Conservation (phyloP, 2,797 vertebrate genomes). For the Lemur catta region DNA sequence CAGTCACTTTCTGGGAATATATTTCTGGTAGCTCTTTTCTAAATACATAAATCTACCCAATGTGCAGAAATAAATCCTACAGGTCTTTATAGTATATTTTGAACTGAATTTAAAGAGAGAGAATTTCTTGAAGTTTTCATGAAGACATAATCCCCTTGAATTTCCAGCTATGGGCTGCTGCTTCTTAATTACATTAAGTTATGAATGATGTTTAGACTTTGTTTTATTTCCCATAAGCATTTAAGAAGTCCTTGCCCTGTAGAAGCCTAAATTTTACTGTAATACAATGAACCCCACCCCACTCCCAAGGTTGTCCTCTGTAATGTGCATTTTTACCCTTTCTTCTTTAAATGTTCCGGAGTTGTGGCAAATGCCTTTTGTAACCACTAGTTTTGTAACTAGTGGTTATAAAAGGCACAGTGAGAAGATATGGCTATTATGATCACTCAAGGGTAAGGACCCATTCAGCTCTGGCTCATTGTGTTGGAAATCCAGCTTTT, state of each 20-base stretch:
- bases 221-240: background rate
- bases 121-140: background rate
- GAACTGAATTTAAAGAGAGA: background rate
- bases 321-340: background rate
- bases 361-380: background rate
- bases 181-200: background rate
- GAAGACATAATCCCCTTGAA: background rate
- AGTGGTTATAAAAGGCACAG: background rate
- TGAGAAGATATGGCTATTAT: background rate
- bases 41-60: constrained; percentile 17
- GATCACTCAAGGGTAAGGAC: background rate
- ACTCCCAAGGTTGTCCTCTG: background rate
- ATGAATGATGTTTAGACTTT: background rate
- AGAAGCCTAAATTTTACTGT: constrained; percentile 7
- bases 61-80: background rate
- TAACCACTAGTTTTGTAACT: no score
- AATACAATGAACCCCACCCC: background rate
- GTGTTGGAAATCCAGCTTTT: background rate
- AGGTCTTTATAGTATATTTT: background rate
- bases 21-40: background rate
- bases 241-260: background rate
- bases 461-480: background rate
- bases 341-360: background rate
- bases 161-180: background rate
- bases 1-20: constrained; percentile 33